Percentiles rank a stretch among this genome's conserved stretches.
Conservation (phyloP, 2,797 vertebrate genomes). For the Betta splendens region DNA sequence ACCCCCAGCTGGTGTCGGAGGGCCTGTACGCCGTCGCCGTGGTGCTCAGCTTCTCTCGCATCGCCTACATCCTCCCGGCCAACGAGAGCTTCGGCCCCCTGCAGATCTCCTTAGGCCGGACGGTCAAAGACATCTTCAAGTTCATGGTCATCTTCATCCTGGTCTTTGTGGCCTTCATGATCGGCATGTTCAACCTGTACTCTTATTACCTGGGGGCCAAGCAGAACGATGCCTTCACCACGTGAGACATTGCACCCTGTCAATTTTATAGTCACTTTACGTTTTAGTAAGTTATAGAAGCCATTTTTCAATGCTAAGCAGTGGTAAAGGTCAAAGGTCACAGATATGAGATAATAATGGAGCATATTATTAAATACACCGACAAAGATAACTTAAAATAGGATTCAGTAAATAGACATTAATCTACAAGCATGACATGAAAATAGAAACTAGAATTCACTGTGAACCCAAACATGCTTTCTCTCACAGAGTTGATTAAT, state of each 20-base stretch:
- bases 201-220: conserved; percentile 97
- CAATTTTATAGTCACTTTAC: neutral
- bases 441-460: neutral
- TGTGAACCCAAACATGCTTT: conserved; percentile 1
- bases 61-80: conserved; percentile 97
- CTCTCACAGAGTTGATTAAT: conserved; percentile 28
- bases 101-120: conserved; percentile 97
- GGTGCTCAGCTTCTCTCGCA: conserved; percentile 97
- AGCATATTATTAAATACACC: neutral
- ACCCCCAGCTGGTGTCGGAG: conserved; percentile 97
- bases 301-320: too few species aligned
- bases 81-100: conserved; percentile 99
- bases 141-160: conserved; percentile 99
- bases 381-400: too few species aligned
- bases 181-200: conserved; percentile 99
- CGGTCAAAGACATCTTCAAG: conserved; percentile 99
- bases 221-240: conserved; percentile 97
- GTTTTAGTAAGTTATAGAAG: too few species aligned
- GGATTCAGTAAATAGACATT: too few species aligned
- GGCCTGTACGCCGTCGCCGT: conserved; percentile 96
- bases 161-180: conserved; percentile 99
- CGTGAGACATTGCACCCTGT: conserved; percentile 82
- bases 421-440: neutral
- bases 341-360: too few species aligned
- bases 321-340: too few species aligned